A percentile compares a stretch with the other conserved stretches of the same genome.
These are phyloP conservation scores for Epinotia bilunana DNA, from an alignment of 2,888 invertebrate genomes.

Conservation along the genomic window DNA sequence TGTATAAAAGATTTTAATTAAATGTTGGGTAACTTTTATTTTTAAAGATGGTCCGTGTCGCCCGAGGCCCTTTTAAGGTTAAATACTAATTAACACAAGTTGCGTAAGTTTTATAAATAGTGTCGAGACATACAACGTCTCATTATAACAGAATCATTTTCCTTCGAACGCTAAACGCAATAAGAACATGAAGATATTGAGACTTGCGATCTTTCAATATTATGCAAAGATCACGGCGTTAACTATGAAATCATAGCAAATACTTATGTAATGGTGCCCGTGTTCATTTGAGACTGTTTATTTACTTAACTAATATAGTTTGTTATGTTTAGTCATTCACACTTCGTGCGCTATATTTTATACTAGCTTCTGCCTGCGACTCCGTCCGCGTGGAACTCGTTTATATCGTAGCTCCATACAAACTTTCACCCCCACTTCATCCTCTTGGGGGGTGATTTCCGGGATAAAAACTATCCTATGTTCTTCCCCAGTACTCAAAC, in stretches of 20 bases:
- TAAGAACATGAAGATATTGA: not conserved
- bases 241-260: conserved; percentile 41
- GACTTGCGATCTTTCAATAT: not conserved
- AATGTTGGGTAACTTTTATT: not conserved
- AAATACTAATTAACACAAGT: conserved; percentile 31
- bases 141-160: conserved; percentile 12
- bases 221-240: not conserved
- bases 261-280: conserved; percentile 10
- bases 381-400: too few species aligned
- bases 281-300: conserved; percentile 13
- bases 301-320: conserved; percentile 4
- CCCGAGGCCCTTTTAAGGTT: conserved; percentile 36
- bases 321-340: conserved; percentile 15
- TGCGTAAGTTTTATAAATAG: conserved; percentile 40
- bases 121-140: conserved; percentile 31
- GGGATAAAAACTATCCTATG: too few species aligned
- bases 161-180: not conserved
- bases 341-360: not conserved
- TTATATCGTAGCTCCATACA: too few species aligned
- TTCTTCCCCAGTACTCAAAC: too few species aligned
- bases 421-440: too few species aligned
- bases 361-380: too few species aligned
- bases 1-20: not conserved
- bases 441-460: too few species aligned
- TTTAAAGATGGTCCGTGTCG: conserved; percentile 5